Conservation (phyloP, 1,140 invertebrate genomes). For the Cheumatopsyche charites region DNA sequence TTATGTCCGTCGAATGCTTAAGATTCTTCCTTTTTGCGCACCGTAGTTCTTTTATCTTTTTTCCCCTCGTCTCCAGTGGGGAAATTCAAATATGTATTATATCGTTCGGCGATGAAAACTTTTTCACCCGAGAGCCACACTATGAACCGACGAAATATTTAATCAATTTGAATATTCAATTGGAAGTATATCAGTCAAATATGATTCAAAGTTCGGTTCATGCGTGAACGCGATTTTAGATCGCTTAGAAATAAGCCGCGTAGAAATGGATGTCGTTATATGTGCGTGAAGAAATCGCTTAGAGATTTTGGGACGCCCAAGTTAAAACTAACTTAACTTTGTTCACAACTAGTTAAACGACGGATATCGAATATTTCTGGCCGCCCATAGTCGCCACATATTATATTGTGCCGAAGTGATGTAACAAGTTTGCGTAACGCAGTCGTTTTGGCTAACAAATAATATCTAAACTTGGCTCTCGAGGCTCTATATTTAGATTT, state of each 20-base stretch:
- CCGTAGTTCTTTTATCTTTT: neutral
- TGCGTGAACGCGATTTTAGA: no score
- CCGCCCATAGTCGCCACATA: neutral
- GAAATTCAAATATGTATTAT: no score
- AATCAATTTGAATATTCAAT: no score
- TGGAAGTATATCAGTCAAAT: no score
- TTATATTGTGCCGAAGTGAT: conserved; percentile 14
- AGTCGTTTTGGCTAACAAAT: no score
- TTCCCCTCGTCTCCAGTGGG: neutral
- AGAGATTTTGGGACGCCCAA: conserved; percentile 32
- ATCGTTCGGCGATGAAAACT: no score
- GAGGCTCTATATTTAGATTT: no score
- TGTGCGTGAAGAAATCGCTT: conserved; percentile 25
- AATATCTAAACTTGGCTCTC: no score
- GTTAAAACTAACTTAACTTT: conserved; percentile 38
- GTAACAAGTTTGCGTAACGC: conserved; percentile 12
- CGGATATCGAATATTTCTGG: conserved; percentile 37
- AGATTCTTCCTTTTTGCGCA: neutral
- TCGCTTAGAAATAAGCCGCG: no score
- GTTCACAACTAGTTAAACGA: conserved; percentile 40
- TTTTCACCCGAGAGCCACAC: no score
- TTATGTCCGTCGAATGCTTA: conserved; percentile 26
- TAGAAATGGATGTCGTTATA: neutral
- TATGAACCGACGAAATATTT: no score
- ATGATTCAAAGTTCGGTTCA: no score